Evolutionary conservation across 2,888 invertebrate genomes (phyloP).

Genomic region (Eutolmus rufibarbis): DNA sequence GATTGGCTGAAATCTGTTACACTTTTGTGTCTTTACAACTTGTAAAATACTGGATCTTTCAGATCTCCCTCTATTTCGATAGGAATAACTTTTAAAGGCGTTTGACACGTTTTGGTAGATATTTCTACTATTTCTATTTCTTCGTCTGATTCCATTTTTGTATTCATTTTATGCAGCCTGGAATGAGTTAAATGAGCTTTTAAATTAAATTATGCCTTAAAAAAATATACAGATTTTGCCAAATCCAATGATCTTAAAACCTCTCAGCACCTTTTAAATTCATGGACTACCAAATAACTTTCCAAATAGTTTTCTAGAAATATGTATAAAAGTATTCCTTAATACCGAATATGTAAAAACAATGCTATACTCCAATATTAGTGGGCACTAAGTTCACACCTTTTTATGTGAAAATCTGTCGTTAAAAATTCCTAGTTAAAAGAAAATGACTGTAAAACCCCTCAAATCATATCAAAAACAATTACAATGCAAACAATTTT

Average conservation of each 20-base stretch:
- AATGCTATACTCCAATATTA: not conserved
- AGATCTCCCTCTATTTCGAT: no score
- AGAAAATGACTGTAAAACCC: not conserved
- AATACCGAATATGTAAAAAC: not conserved
- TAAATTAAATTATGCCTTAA: not conserved
- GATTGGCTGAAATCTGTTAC: no score
- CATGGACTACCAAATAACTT: not conserved
- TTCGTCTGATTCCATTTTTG: no score
- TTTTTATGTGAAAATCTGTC: not conserved
- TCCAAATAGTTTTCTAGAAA: not conserved
- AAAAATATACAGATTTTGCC: not conserved
- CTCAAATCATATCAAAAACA: conserved; percentile 3
- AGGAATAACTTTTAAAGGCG: no score
- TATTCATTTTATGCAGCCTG: not conserved
- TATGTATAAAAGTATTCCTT: not conserved
- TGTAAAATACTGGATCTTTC: no score
- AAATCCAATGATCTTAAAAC: not conserved
- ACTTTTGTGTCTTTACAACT: no score
- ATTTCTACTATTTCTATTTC: no score
- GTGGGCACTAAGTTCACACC: not conserved
- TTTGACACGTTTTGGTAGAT: no score
- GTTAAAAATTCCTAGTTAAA: not conserved
- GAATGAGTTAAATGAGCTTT: not conserved
- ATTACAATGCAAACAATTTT: conserved; percentile 1
- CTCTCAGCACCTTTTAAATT: not conserved